Conservation (phyloP, 2,113 vertebrate species). For the Ramphastos sulfuratus region DNA sequence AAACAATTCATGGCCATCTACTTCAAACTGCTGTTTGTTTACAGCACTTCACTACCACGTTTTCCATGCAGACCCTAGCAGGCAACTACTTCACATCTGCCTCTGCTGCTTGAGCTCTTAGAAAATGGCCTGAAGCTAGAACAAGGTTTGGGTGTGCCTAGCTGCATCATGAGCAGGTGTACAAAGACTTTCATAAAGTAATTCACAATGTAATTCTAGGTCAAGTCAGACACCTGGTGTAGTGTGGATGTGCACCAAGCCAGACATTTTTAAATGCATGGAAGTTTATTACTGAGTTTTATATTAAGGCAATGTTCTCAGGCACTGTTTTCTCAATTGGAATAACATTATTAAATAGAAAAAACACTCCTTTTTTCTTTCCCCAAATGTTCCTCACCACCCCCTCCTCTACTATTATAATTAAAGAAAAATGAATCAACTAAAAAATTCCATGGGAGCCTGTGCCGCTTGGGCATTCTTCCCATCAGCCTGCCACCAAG, state of each 20-base stretch:
- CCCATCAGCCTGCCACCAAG: background rate
- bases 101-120: background rate
- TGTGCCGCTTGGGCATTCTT: background rate
- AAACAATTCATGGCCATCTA: background rate
- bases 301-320: background rate
- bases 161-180: rapidly evolving
- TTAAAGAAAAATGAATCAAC: background rate
- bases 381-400: background rate
- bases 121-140: background rate
- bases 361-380: background rate
- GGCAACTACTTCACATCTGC: background rate
- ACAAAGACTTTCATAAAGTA: background rate
- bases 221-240: background rate
- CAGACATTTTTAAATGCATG: background rate
- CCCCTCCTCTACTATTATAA: no score
- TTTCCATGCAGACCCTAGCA: background rate
- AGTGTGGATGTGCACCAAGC: background rate
- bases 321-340: background rate
- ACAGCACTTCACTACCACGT: background rate
- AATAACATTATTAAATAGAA: background rate
- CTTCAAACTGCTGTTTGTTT: background rate
- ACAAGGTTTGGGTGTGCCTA: background rate
- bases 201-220: background rate
- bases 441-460: background rate
- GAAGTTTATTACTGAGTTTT: background rate